Evolutionary conservation across 1,140 invertebrate genomes (phyloP).

Genomic region (Trichonephila clavipes): DNA sequence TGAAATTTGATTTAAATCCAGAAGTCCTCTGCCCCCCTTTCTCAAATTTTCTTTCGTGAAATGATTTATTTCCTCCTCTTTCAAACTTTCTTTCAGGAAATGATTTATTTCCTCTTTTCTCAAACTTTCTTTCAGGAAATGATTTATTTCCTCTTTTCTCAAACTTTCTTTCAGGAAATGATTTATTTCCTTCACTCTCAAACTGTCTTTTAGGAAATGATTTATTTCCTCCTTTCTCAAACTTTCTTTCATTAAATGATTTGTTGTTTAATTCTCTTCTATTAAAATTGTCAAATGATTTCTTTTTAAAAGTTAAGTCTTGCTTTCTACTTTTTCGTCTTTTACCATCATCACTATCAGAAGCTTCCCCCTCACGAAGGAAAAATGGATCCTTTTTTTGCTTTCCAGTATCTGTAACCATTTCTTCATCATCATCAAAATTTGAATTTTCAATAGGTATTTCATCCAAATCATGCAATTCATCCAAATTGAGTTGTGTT

Average conservation of each 20-base stretch:
- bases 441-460: conserved; percentile 24
- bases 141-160: neutral
- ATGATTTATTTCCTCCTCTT: no score
- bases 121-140: no score
- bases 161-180: no score
- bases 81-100: neutral
- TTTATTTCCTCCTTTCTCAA: no score
- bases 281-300: neutral
- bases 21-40: no score
- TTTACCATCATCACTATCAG: conserved; percentile 10
- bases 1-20: neutral
- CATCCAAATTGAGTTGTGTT: conserved; percentile 22
- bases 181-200: no score
- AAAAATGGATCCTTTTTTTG: conserved; percentile 55
- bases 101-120: no score
- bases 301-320: neutral
- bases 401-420: neutral
- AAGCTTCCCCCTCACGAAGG: neutral
- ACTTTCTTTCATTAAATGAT: neutral
- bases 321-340: neutral
- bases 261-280: neutral
- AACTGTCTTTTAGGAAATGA: no score
- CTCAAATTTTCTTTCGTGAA: neutral
- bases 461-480: conserved; percentile 53
- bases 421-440: neutral